phyloP scores from a whole-genome alignment of 2,888 invertebrate species.

The Zygogramma bicolorata region DNA sequence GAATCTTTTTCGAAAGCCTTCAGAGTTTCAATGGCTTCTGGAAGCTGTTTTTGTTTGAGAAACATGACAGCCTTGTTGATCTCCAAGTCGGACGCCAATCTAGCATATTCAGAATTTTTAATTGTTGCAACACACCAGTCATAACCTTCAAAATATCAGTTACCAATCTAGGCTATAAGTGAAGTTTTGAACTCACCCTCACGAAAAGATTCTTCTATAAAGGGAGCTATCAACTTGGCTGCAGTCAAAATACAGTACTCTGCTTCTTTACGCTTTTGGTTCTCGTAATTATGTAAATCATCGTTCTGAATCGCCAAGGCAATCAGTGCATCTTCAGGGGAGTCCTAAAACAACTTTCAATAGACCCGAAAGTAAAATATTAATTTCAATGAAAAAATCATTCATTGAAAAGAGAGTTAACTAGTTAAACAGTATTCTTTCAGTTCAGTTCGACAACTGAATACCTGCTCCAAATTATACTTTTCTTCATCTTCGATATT shows the following conservation, averaged over 20 bases:
- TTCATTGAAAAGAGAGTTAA: no score
- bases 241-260: conserved; percentile 87
- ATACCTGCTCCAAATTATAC: conserved; percentile 68
- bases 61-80: conserved; percentile 91
- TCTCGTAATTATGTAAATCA: conserved; percentile 79
- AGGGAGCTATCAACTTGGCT: conserved; percentile 89
- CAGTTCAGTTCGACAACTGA: no score
- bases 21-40: conserved; percentile 84
- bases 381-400: no score
- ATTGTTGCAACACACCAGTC: conserved; percentile 95
- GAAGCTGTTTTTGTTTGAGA: conserved; percentile 83
- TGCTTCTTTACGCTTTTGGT: conserved; percentile 78
- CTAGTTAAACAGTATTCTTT: no score
- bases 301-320: conserved; percentile 82
- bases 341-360: conserved; percentile 65
- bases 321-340: conserved; percentile 63
- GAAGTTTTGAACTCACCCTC: conserved; percentile 71
- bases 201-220: conserved; percentile 79
- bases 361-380: no score
- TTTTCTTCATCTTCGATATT: conserved; percentile 86
- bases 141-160: conserved; percentile 69
- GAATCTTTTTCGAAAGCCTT: conserved; percentile 90
- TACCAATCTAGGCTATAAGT: no score
- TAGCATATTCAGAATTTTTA: conserved; percentile 87
- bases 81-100: conserved; percentile 88